Percentiles rank a stretch among this genome's conserved stretches.
These are phyloP conservation scores for Mandrillus leucophaeus DNA, from an alignment of 2,113 vertebrate species.

Conservation along the genomic window DNA sequence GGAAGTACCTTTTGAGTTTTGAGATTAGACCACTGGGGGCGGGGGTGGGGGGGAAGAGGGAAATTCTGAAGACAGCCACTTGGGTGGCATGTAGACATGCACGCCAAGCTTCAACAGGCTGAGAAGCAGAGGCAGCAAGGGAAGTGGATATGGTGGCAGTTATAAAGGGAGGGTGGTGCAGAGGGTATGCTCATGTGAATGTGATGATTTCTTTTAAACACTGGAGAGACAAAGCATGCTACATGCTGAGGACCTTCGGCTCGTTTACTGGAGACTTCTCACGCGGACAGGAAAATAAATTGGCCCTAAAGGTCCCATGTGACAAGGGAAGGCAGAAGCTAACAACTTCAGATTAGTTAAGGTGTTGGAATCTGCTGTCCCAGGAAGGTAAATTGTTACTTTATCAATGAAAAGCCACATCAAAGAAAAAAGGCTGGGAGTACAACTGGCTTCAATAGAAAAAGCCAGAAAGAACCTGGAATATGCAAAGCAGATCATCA, in stretches of 20 bases:
- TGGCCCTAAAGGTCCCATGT: neutral
- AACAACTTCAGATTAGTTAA: neutral
- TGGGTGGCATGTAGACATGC: neutral
- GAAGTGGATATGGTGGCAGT: neutral
- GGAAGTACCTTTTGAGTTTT: neutral
- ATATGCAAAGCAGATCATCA: neutral
- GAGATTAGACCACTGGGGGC: neutral
- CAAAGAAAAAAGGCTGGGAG: neutral
- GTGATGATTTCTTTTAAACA: neutral
- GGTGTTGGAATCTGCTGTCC: neutral
- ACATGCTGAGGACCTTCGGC: neutral
- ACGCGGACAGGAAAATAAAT: neutral
- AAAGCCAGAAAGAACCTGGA: neutral
- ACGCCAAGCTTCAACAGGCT: neutral
- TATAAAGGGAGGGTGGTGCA: neutral
- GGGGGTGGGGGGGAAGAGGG: rapidly evolving
- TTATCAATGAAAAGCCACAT: slow-evolving; percentile 13
- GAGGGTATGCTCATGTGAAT: neutral
- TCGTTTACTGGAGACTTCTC: neutral
- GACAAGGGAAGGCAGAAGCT: neutral
- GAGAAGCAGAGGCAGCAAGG: neutral
- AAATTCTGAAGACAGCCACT: neutral
- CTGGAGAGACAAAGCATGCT: neutral
- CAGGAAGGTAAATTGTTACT: neutral
- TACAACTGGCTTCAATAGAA: neutral